Evolutionary conservation across 2,113 vertebrate genomes (phyloP), one percentile per base, ranked within the genome.

Genomic region (Struthio camelus): DNA sequence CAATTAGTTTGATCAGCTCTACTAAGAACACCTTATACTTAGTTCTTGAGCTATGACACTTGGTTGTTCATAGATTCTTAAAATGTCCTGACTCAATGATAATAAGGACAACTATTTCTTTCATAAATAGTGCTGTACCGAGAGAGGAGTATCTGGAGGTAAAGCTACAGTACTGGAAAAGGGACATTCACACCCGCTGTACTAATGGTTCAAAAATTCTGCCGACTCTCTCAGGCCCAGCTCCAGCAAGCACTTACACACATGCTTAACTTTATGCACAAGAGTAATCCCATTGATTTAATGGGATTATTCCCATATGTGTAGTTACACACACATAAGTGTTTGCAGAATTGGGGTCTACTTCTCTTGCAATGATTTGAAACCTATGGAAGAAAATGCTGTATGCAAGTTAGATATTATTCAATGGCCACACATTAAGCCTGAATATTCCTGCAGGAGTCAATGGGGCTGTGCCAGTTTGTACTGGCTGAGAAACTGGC

Each of bases 251-350:
- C 86, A 89, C 78, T 96, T 95, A 91, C 84, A 93, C 94, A 95
- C 89, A 91, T 67, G 87, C 94, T 95, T 95, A 91, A 95, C 93
- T 97, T 97, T 95, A 95, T 95, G 91, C 94, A 94, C 97, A 94
- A 10, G 34, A 91, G 79, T 91, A 97, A 97, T 94, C 95, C 95
- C 91, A 87, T 78, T 94, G 94, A 92, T 90, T 96, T 94, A 94
- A 95, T 92, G 89, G 95, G 87, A 97, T 97, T 95, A 95, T 94
- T 97, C 95, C 96, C 96, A 94, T 51, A 91, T 94, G 95, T 94
- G 91, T 38, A 94, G 93, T 96, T 95, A 70, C 85, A 77, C 75
- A 91, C 81, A 77, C 25, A 1, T 42, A 80, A 95, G 53, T 88
- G 94, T 95, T 94, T 94, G 89, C 93, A 97, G 84, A 84, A 91